Conservation (phyloP, 2,888 invertebrate genomes). For the Scaeva pyrastri region DNA sequence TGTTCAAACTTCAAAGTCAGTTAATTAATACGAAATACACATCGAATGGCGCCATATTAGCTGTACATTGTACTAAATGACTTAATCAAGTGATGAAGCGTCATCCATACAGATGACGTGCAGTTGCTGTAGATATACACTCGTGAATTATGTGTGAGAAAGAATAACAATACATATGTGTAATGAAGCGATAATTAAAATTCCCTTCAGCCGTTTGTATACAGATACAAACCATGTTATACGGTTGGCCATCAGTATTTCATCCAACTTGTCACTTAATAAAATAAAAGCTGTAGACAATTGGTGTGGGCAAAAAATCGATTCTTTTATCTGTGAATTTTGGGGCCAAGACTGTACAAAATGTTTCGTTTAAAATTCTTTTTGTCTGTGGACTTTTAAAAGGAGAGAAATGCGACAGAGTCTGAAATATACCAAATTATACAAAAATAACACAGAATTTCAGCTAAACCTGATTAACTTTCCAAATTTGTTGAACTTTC, state of each 20-base stretch:
- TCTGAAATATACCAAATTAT: no score
- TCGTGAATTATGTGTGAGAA: neutral
- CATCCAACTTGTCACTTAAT: neutral
- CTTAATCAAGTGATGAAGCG: conserved; percentile 19
- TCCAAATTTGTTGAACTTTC: no score
- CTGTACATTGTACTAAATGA: conserved; percentile 31
- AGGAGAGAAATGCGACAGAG: no score
- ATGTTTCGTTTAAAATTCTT: no score
- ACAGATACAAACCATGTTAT: neutral
- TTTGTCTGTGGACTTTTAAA: no score
- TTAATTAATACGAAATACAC: conserved; percentile 36
- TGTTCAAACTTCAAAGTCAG: conserved; percentile 24
- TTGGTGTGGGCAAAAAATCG: no score
- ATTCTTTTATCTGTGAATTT: no score
- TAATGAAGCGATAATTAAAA: neutral
- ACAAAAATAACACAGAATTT: no score
- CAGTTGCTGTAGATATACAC: neutral
- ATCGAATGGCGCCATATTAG: conserved; percentile 40
- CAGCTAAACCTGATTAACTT: no score
- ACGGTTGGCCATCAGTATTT: neutral
- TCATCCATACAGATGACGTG: conserved; percentile 15
- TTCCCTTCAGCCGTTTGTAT: neutral
- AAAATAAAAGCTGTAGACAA: neutral
- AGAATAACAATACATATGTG: no score
- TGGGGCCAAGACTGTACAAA: no score